Conservation (phyloP, 2,888 invertebrate species). For the Gnatocerus cornutus region DNA sequence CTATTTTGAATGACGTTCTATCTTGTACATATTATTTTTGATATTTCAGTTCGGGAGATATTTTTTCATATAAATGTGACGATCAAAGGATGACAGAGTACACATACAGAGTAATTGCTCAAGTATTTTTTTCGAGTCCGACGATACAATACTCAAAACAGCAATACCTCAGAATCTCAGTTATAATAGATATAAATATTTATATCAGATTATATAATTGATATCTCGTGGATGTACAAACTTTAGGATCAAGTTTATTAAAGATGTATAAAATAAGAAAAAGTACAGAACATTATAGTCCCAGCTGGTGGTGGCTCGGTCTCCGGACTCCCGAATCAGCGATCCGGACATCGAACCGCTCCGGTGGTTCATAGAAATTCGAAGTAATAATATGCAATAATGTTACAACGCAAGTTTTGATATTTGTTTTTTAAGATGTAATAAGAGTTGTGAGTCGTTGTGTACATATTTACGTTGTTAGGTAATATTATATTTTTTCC, state of each 20-base stretch:
- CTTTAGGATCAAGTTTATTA: slow-evolving; percentile 64
- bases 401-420: slow-evolving; percentile 70
- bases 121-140: slow-evolving; percentile 60
- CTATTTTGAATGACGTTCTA: slow-evolving; percentile 57
- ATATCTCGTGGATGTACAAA: slow-evolving; percentile 70
- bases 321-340: slow-evolving; percentile 17
- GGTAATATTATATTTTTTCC: slow-evolving; percentile 65
- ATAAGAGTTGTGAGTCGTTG: slow-evolving; percentile 64
- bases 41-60: slow-evolving; percentile 51
- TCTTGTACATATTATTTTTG: slow-evolving; percentile 62
- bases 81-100: slow-evolving; percentile 59
- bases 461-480: slow-evolving; percentile 67
- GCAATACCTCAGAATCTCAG: slow-evolving; percentile 72
- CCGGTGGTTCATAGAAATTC: slow-evolving; percentile 50
- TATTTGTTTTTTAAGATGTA: slow-evolving; percentile 66
- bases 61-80: slow-evolving; percentile 50
- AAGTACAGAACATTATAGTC: slow-evolving; percentile 46
- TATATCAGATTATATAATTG: slow-evolving; percentile 68
- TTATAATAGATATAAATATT: slow-evolving; percentile 70
- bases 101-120: slow-evolving; percentile 61
- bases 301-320: slow-evolving; percentile 28
- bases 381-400: slow-evolving; percentile 69
- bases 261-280: slow-evolving; percentile 56
- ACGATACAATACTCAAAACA: slow-evolving; percentile 68
- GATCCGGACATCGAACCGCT: slow-evolving; percentile 19